Conservation (phyloP, 1,140 invertebrate species). For the Acromyrmex charruanus region DNA sequence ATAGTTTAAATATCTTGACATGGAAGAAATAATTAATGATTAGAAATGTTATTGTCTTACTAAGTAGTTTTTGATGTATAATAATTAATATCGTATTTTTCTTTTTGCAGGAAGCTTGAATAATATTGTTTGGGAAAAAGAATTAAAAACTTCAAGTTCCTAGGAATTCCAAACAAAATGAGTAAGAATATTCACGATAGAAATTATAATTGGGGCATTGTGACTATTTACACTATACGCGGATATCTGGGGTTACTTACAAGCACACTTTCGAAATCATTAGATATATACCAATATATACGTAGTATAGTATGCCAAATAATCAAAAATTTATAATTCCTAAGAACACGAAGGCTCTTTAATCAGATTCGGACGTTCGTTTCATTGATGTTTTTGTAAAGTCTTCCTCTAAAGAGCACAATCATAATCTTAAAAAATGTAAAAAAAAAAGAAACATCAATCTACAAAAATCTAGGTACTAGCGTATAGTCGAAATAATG, state of each 20-base stretch:
- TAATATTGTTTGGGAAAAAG: conserved; percentile 71
- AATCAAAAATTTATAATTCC: conserved; percentile 57
- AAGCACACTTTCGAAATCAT: conserved; percentile 72
- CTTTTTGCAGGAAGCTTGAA: conserved; percentile 70
- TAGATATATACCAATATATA: conserved; percentile 32
- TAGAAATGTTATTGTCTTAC: not conserved
- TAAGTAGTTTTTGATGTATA: not conserved
- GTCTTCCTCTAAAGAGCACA: conserved; percentile 58
- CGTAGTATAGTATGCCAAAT: conserved; percentile 50
- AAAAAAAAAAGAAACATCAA: conserved; percentile 5
- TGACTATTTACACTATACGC: conserved; percentile 82
- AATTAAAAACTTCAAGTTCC: conserved; percentile 80
- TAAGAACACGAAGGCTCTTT: conserved; percentile 39
- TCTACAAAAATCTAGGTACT: conserved; percentile 67
- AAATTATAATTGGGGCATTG: conserved; percentile 74
- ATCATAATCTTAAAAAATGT: conserved; percentile 65
- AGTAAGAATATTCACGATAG: conserved; percentile 73
- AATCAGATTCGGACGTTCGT: conserved; percentile 35
- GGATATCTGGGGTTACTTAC: conserved; percentile 74
- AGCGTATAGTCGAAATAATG: conserved; percentile 83
- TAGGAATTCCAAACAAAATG: conserved; percentile 80
- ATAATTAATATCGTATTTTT: not conserved
- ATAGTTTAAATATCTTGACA: not conserved
- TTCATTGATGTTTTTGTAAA: conserved; percentile 54
- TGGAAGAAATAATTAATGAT: conserved; percentile 21